These are phyloP conservation scores for Dolomedes plantarius DNA, from an alignment of 2,888 invertebrate genomes.

Conservation along the genomic window DNA sequence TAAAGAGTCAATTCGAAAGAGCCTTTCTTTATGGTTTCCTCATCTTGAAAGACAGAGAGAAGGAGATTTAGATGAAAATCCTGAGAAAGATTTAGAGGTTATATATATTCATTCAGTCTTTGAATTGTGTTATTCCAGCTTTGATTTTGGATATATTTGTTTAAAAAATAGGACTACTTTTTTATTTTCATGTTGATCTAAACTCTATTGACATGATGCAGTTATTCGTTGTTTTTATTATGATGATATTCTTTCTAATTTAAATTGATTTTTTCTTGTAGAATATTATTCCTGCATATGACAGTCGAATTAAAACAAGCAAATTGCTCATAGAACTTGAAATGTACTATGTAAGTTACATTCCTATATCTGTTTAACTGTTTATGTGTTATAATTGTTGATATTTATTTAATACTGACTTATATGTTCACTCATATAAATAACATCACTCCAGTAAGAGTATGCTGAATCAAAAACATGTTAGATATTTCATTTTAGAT, in stretches of 20 bases:
- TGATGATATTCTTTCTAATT: neutral
- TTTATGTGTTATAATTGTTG: too few relatives aligned
- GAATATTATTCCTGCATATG: constrained; percentile 76
- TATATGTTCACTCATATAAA: too few relatives aligned
- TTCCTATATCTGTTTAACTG: too few relatives aligned
- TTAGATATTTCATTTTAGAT: too few relatives aligned
- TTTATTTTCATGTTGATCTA: too few relatives aligned
- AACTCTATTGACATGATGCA: too few relatives aligned
- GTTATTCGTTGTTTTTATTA: neutral
- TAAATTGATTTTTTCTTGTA: constrained; percentile 73
- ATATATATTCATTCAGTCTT: neutral
- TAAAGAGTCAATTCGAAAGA: constrained; percentile 75
- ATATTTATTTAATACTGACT: too few relatives aligned
- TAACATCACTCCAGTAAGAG: too few relatives aligned
- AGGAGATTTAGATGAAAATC: constrained; percentile 40
- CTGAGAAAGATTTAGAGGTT: neutral
- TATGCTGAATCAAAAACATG: too few relatives aligned
- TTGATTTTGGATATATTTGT: too few relatives aligned
- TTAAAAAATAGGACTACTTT: too few relatives aligned
- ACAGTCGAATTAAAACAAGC: constrained; percentile 76
- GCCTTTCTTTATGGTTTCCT: constrained; percentile 78
- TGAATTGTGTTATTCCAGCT: too few relatives aligned
- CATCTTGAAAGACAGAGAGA: constrained; percentile 73
- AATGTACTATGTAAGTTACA: constrained; percentile 77
- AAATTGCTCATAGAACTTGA: constrained; percentile 78